These are phyloP conservation scores for Parotia lawesii DNA, from an alignment of 2,113 vertebrate species.

Conservation along the genomic window DNA sequence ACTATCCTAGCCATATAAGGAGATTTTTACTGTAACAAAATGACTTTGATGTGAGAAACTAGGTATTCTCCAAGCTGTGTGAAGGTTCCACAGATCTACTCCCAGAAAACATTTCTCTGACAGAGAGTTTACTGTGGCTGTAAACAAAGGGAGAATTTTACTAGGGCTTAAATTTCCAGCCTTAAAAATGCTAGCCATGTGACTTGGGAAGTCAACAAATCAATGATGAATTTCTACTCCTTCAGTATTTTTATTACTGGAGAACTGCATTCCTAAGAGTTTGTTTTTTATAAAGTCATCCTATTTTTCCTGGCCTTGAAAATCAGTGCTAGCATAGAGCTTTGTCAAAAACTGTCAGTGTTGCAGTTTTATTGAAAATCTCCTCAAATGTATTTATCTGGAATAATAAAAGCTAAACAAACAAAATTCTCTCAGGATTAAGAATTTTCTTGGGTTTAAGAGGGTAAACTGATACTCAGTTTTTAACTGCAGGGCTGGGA, in stretches of 20 bases:
- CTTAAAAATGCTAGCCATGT: neutral
- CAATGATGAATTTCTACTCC: neutral
- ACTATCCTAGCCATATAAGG: neutral
- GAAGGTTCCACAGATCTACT: neutral
- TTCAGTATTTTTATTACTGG: neutral
- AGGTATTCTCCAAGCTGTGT: neutral
- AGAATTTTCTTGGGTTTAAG: neutral
- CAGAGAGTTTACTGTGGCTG: neutral
- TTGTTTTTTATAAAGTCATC: neutral
- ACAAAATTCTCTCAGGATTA: neutral
- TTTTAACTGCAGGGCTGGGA: neutral
- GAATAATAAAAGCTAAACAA: neutral
- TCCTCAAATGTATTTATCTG: neutral
- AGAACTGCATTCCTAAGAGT: neutral
- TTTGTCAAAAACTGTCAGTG: neutral
- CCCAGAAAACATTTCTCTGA: neutral
- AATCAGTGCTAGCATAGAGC: neutral
- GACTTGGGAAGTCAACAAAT: neutral
- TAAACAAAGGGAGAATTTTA: neutral
- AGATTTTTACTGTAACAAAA: neutral
- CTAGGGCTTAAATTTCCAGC: neutral
- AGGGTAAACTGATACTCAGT: neutral
- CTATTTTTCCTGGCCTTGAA: neutral
- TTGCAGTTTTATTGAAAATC: neutral
- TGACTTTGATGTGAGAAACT: neutral